Conservation (phyloP, 1,140 invertebrate species). For the Micrasema minimum region DNA sequence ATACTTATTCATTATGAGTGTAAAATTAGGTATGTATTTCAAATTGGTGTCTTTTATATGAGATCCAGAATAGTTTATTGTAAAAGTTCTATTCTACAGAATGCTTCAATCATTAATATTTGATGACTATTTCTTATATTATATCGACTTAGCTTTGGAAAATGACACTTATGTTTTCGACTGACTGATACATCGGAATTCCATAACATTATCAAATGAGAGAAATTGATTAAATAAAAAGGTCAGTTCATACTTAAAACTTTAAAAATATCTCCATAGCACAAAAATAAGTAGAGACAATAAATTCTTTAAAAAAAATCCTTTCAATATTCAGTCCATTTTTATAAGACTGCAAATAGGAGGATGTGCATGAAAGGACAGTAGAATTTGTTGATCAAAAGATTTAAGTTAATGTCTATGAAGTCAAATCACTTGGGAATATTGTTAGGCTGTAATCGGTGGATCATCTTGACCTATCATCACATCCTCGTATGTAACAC, state of each 20-base stretch:
- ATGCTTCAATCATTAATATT: constrained; percentile 2
- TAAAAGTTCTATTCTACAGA: neutral
- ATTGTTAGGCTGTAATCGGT: constrained; percentile 59
- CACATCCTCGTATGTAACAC: constrained; percentile 65
- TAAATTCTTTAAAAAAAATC: no score
- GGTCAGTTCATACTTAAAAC: no score
- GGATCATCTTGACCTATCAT: constrained; percentile 67
- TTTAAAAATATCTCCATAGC: no score
- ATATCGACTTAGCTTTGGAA: neutral
- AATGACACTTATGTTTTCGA: neutral
- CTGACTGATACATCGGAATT: no score
- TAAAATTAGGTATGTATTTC: constrained; percentile 17
- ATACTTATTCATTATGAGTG: no score
- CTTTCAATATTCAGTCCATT: no score
- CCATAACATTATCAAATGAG: no score
- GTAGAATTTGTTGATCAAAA: neutral
- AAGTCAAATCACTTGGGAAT: no score
- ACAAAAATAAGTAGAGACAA: no score
- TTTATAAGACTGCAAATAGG: no score
- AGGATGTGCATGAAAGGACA: neutral
- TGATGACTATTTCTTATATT: neutral
- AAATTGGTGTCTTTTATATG: constrained; percentile 43
- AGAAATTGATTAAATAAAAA: no score
- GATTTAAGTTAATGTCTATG: no score
- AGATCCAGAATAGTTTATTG: constrained; percentile 32